Evolutionary conservation across 2,113 vertebrate species (phyloP), one percentile per base, ranked within the genome.

Genomic region (Planiliza haematocheilus): DNA sequence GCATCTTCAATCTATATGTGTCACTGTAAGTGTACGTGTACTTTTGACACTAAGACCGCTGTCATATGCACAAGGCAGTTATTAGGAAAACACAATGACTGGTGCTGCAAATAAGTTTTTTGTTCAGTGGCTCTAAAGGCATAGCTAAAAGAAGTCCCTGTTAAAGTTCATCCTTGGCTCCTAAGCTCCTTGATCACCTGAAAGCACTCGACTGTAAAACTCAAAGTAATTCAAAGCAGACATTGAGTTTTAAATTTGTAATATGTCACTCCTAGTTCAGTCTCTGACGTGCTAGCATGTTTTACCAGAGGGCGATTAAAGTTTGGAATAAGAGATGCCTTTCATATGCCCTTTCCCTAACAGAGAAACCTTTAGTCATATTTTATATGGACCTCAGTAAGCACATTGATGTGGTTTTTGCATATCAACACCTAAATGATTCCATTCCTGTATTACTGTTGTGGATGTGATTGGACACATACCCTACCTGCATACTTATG

Each of bases 401-500:
- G 42, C 7, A 24, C 57, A 55, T 64, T 79, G 81, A 13, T 53
- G 9, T 60, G 41, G 77, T 70, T 64, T 71, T 60, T 76, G 18
- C 41, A 18, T 21, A 48, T 78, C 83, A 77, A 72, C 60, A 73
- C 17, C 57, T 38, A 45, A 63, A 20, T 41, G 39, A 17, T 56
- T 76, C 49, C 17, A 42, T 43, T 41, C 49, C 48, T 42, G 45
- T 20, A 36, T 34, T 50, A 56, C 17, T 39, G 24, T 14, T 58
- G 13, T 48, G 24, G 42, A 67, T 73, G 50, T 51, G 20, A 63
- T 75, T 62, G 79, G 59, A 85, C 64, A 66, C 65, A 39, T 68
- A 75, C 42, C 60, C 49, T 79, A 78, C 80, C 74, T 73, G 75
- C 51, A 71, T 43, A 49, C 59, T 81, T 79, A 70, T 46, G 36